These are phyloP conservation scores for Portevinia maculata DNA, from an alignment of 2,888 invertebrate genomes.

Conservation along the genomic window DNA sequence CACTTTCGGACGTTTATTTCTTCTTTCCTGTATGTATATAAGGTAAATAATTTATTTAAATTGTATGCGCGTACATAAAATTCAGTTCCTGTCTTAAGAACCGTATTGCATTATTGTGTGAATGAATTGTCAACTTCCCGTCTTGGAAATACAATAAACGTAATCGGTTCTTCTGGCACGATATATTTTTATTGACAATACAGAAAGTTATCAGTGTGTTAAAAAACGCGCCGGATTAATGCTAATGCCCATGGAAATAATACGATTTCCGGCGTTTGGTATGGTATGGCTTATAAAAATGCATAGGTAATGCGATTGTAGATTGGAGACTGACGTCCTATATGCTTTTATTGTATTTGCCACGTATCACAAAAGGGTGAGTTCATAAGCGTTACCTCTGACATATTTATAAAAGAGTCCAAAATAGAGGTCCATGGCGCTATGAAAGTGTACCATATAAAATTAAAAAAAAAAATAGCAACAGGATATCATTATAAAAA, in stretches of 20 bases:
- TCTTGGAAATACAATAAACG: constrained; percentile 5
- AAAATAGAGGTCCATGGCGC: too few relatives aligned
- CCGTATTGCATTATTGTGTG: constrained; percentile 16
- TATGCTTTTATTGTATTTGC: too few relatives aligned
- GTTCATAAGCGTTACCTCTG: too few relatives aligned
- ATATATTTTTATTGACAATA: too few relatives aligned
- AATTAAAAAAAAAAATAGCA: too few relatives aligned
- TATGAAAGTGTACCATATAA: too few relatives aligned
- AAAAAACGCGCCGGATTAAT: background rate
- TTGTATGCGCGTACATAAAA: constrained; percentile 12
- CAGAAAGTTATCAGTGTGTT: background rate
- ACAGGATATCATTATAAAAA: too few relatives aligned
- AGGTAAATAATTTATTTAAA: constrained; percentile 47
- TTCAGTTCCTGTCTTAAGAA: constrained; percentile 40
- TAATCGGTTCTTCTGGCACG: constrained; percentile 3
- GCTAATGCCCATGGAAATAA: background rate
- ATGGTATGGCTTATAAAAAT: constrained; percentile 24
- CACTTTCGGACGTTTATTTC: constrained; percentile 17
- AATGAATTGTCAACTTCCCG: constrained; percentile 24
- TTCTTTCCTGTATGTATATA: background rate
- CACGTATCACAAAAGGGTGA: too few relatives aligned
- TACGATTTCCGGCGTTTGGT: constrained; percentile 38
- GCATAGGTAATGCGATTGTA: too few relatives aligned
- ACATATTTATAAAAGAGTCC: too few relatives aligned
- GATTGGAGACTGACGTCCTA: too few relatives aligned